Evolutionary conservation across 2,888 invertebrate species (phyloP).

Genomic region (Aphidius colemani): DNA sequence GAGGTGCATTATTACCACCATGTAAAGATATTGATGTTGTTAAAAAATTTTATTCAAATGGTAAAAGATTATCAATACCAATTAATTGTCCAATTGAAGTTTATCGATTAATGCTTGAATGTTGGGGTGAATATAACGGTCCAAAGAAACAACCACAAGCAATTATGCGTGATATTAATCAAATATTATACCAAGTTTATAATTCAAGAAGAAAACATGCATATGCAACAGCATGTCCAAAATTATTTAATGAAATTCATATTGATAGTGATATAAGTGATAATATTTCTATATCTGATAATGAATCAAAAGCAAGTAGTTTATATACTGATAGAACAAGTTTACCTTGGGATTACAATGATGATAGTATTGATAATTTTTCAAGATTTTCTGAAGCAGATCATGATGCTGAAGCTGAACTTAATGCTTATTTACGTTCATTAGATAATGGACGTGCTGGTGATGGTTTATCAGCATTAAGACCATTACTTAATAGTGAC

Average conservation of each 20-base stretch:
- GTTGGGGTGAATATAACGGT: slow-evolving; percentile 78
- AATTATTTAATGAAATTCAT: slow-evolving; percentile 44
- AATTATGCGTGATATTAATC: slow-evolving; percentile 83
- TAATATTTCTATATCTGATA: slow-evolving; percentile 50
- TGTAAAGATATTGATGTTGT: slow-evolving; percentile 44
- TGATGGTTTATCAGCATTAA: slow-evolving; percentile 16
- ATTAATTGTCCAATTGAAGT: slow-evolving; percentile 75
- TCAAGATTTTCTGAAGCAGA: slow-evolving; percentile 36
- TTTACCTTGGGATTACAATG: slow-evolving; percentile 51
- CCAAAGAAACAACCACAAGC: slow-evolving; percentile 79
- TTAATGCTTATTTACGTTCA: slow-evolving; percentile 45
- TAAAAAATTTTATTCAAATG: slow-evolving; percentile 64
- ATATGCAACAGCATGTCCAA: slow-evolving; percentile 64
- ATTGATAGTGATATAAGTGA: slow-evolving; percentile 22
- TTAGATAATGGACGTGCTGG: slow-evolving; percentile 38
- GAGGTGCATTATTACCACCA: slow-evolving; percentile 65
- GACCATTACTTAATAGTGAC: slow-evolving; percentile 26
- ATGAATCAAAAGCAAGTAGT: slow-evolving; percentile 49
- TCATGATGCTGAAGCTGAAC: slow-evolving; percentile 44
- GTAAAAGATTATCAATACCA: slow-evolving; percentile 72
- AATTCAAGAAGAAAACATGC: slow-evolving; percentile 68
- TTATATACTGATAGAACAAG: slow-evolving; percentile 50
- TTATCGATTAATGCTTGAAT: slow-evolving; percentile 76
- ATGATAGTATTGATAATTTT: slow-evolving; percentile 43
- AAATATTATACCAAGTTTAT: slow-evolving; percentile 74